Base-by-base conservation (phyloP, 2,888 invertebrate genomes). In the Eupithecia vulgata region DNA sequence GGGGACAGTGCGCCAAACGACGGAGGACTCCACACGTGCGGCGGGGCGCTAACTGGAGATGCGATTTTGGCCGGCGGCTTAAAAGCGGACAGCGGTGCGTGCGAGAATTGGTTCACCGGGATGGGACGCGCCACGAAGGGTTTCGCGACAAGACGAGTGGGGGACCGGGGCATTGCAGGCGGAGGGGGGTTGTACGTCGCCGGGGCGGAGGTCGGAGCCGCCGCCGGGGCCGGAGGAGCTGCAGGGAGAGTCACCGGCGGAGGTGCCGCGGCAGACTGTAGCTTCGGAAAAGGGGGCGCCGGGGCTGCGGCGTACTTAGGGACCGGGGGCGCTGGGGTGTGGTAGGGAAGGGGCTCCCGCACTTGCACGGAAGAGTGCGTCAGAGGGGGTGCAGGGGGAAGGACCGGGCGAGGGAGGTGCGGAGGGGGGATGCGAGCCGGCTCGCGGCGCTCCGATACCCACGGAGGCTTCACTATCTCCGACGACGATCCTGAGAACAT, bases 11-110 rank as follows among this genome's bases (percentile, higher is more conserved):
- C 81, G 72, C 84, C 85, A 45, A 88, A 80, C 21, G 94, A 93
- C 1, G 94, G 92, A 1, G 95, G 94, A 79, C 91, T 91, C 94
- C 94, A 94, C 37, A 94, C 83, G 79, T 88, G 89, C 1, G 91
- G 83, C 2, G 89, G 88, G 13, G 90, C 88, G 35, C 82, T 81
- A 10, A 86, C 88, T 6, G 94, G 94, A 12, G 91, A 94, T 40
- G 84, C 84, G 73, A 90, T 90, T 79, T 90, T 94, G 73, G 93
- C 91, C 74, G 93, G 94, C 1, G 96, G 97, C 79, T 96, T 96
- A 83, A 97, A 97, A 5, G 97, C 97, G 13, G 97, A 97, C 93
- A 96, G 95, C 0, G 97, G 96, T 0, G 97, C 97, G 85, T 97
- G 97, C 35, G 96, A 97, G 83, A 97, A 97, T 81, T 97, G 95